Conservation (phyloP, 2,113 vertebrate species). For the Pelmatolapia mariae region DNA sequence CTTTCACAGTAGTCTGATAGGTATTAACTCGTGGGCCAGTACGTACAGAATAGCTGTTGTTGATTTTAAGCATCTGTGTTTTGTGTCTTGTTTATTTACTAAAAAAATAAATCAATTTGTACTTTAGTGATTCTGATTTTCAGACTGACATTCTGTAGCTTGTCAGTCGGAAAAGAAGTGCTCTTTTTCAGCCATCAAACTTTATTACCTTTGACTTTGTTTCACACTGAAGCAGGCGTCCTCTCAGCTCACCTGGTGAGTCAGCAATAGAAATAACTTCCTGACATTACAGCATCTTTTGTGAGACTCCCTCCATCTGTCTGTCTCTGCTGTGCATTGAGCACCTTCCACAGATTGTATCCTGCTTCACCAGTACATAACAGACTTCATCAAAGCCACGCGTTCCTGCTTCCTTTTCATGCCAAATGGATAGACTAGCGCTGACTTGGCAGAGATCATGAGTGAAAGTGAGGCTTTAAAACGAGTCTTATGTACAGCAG, state of each 20-base stretch:
- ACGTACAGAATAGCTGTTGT: not conserved
- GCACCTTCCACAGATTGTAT: not conserved
- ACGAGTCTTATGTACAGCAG: not conserved
- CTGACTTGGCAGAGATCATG: not conserved
- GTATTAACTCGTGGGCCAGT: not conserved
- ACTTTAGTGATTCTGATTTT: not conserved
- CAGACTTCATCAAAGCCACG: not conserved
- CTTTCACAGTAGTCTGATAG: not conserved
- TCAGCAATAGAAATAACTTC: conserved; percentile 10
- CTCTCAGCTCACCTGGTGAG: not conserved
- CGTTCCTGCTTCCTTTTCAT: not conserved
- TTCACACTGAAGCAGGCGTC: not conserved
- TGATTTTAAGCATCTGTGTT: not conserved
- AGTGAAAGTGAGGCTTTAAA: not conserved
- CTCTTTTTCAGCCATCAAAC: not conserved
- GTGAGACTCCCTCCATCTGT: not conserved
- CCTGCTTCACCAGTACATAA: not conserved
- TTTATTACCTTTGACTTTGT: conserved; percentile 21
- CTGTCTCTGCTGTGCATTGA: not conserved
- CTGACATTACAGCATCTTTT: not conserved
- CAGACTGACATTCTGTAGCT: not conserved
- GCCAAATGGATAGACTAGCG: not conserved
- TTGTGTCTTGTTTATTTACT: not conserved
- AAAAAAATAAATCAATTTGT: not conserved
- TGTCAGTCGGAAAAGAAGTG: not conserved